These are phyloP conservation scores for Anguilla rostrata DNA, from an alignment of 2,113 vertebrate genomes.

Conservation along the genomic window DNA sequence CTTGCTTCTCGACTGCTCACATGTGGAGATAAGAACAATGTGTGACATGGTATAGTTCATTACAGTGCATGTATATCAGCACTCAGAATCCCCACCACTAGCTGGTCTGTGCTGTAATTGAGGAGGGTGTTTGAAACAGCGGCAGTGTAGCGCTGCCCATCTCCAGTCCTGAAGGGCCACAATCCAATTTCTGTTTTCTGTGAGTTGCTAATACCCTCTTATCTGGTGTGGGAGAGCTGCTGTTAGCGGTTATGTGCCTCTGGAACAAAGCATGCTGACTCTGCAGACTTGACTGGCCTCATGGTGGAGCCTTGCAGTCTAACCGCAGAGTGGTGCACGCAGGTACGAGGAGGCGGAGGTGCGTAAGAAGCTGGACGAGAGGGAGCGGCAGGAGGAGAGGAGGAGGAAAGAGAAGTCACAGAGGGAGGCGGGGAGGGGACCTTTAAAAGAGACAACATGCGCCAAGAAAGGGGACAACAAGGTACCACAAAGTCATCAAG, in stretches of 20 bases:
- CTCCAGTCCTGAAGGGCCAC: background rate
- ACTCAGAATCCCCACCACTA: background rate
- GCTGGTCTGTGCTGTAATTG: background rate
- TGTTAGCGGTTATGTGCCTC: background rate
- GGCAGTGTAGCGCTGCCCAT: background rate
- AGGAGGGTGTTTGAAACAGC: background rate
- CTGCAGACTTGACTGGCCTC: background rate
- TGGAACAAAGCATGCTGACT: background rate
- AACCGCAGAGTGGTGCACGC: slow-evolving; percentile 1
- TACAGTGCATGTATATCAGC: background rate
- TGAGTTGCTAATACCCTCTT: background rate
- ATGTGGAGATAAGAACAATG: background rate
- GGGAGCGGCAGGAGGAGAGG: slow-evolving; percentile 82
- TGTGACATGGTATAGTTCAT: background rate
- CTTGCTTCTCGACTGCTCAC: background rate
- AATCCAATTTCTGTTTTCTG: background rate
- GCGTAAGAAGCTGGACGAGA: slow-evolving; percentile 91
- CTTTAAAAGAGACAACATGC: slow-evolving; percentile 65
- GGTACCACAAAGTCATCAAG: slow-evolving; percentile 41
- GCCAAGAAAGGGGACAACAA: slow-evolving; percentile 77
- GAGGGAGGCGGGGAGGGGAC: slow-evolving; percentile 59
- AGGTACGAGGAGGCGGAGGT: slow-evolving; percentile 98
- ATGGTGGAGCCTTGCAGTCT: background rate
- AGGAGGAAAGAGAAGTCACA: slow-evolving; percentile 73
- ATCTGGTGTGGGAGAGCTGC: background rate